phyloP scores from a whole-genome alignment of 2,797 vertebrate species.

The Spondyliosoma cantharus region DNA sequence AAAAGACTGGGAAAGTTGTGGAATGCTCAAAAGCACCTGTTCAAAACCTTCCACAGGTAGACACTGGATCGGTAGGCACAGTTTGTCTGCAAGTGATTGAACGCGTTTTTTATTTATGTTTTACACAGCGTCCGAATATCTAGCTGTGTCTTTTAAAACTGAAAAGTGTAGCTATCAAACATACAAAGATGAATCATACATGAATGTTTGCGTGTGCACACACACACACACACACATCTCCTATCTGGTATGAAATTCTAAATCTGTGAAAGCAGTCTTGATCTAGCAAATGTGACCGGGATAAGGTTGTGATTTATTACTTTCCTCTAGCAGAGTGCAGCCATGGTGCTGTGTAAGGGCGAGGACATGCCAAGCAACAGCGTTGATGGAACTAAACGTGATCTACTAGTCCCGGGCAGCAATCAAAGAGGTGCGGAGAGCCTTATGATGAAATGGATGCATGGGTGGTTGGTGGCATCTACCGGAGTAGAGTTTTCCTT shows the following conservation, averaged over 20 bases:
- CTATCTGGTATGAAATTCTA: constrained; percentile 60
- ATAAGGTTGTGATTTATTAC: constrained; percentile 57
- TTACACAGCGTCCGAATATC: too few species aligned
- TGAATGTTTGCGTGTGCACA: not conserved
- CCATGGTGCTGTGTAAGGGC: constrained; percentile 55
- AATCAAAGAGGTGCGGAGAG: constrained; percentile 73
- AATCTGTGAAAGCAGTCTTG: constrained; percentile 49
- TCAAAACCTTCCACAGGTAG: too few species aligned
- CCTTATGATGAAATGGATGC: constrained; percentile 57
- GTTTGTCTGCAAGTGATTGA: too few species aligned
- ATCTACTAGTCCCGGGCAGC: constrained; percentile 67
- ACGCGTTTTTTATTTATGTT: too few species aligned
- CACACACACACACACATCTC: constrained; percentile 23
- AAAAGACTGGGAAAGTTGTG: too few species aligned
- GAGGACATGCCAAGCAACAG: constrained; percentile 51
- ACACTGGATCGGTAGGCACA: too few species aligned
- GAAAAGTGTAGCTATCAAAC: constrained; percentile 15
- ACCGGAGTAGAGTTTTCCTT: constrained; percentile 58
- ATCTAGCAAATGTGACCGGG: constrained; percentile 69
- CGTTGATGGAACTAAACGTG: constrained; percentile 71
- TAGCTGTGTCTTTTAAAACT: not conserved
- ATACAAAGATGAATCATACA: constrained; percentile 8
- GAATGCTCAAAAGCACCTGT: too few species aligned
- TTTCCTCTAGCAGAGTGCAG: constrained; percentile 47
- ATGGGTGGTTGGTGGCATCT: constrained; percentile 58